Percentiles rank a stretch among this genome's conserved stretches.
Evolutionary conservation across 2,888 invertebrate species (phyloP).

Genomic region (Neoitamus cyanurus): DNA sequence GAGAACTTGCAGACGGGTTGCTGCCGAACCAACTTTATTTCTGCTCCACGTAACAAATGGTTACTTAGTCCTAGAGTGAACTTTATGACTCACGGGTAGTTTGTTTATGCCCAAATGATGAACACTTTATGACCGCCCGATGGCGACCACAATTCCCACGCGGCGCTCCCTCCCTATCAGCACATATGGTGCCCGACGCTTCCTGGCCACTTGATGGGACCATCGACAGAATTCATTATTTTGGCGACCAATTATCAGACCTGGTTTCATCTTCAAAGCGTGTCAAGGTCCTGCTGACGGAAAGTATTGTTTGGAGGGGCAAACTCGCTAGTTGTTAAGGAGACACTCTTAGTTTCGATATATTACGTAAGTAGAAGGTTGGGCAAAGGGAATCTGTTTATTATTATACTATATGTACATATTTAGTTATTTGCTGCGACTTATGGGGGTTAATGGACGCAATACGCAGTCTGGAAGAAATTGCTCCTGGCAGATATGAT

Average conservation of each 20-base stretch:
- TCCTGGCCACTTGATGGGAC: background rate
- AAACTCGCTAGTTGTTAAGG: background rate
- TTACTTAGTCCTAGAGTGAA: slow-evolving; percentile 1
- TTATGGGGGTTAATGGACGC: no score
- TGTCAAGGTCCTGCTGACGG: background rate
- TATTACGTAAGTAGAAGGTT: no score
- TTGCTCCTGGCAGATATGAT: no score
- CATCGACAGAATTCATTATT: background rate
- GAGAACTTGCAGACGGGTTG: background rate
- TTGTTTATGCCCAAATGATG: background rate
- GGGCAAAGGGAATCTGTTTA: no score
- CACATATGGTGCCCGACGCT: background rate
- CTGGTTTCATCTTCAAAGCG: background rate
- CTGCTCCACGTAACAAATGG: background rate
- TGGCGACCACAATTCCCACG: background rate
- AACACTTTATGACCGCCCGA: background rate
- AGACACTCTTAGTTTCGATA: no score
- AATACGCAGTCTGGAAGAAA: no score
- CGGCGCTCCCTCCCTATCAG: background rate
- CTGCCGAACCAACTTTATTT: background rate
- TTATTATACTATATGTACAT: no score
- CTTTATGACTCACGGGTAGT: background rate
- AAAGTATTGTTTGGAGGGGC: background rate
- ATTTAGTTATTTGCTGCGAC: no score
- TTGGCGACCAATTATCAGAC: background rate